Evolutionary conservation across 2,888 invertebrate species (phyloP), one percentile per base, ranked within the genome.

Genomic region (Tubulanus polymorphus): DNA sequence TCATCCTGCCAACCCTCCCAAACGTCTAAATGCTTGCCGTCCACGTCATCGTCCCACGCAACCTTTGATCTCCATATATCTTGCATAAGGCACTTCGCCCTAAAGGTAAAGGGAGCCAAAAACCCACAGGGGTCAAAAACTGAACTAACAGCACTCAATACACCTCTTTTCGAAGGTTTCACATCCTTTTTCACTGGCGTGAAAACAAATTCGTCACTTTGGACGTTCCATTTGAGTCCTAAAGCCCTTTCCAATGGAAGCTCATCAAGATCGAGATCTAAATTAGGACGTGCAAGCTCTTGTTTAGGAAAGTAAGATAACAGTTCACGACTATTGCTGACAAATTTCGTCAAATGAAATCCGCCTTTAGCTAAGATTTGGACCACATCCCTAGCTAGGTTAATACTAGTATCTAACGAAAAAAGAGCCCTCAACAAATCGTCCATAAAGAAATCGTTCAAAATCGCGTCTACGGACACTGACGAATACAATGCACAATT

Each of bases 1-100:
- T 52, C 47, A 3, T 20, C 20, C 12, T 18, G 46, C 52, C 52
- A 52, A 20, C 18, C 18, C 3, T 48, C 8, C 52, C 52, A 52
- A 3, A 48, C 5, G 3, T 12, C 49, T 27, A 18, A 5, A 18
- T 23, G 18, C 5, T 37, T 45, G 6, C 3, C 41, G 3, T 35
- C 35, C n/a, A 55, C 18, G 18, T 18, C 28, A n/a, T 55, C 55
- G 46, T 55, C 55, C 55, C 55, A 55, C 3, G 46, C 56, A 20
- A 30, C 27, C 20, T 37, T 37, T 37, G 29, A 25, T 12, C 25
- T 26, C 18, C 52, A 54, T 26, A 53, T n/a, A 15, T 26, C 25
- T 26, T 55, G 55, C 15, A 55, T 37, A 20, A 55, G 20, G 32
- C 35, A 50, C 35, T 54, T 54, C 6, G 54, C 54, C 29, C 10